phyloP scores from a whole-genome alignment of 2,797 vertebrate genomes.

The Synaphobranchus kaupii region DNA sequence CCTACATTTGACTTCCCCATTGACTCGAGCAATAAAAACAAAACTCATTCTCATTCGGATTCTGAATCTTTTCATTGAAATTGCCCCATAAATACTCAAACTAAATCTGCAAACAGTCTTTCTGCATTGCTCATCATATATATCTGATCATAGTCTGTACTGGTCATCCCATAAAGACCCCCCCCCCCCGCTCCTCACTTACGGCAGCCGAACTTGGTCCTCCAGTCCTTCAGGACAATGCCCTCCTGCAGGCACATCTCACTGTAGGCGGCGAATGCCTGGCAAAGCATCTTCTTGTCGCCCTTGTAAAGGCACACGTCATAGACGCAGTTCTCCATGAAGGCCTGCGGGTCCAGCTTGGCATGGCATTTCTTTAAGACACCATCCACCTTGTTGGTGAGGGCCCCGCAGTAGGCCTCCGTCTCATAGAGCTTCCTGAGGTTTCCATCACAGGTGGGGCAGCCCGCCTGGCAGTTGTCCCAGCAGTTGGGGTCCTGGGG shows the following conservation, averaged over 20 bases:
- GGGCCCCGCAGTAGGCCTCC: slow-evolving; percentile 67
- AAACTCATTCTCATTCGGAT: neutral
- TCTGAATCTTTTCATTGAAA: neutral
- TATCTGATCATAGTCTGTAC: too few relatives aligned
- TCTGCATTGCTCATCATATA: neutral
- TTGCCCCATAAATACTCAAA: neutral
- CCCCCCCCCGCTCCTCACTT: slow-evolving; percentile 59
- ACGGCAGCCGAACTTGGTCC: slow-evolving; percentile 71
- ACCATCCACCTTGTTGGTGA: slow-evolving; percentile 53
- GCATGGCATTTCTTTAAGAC: slow-evolving; percentile 71
- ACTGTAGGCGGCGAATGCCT: slow-evolving; percentile 68
- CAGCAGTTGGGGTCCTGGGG: slow-evolving; percentile 64
- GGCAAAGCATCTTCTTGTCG: slow-evolving; percentile 68
- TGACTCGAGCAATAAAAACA: neutral
- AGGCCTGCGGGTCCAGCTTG: slow-evolving; percentile 63
- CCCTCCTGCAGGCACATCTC: slow-evolving; percentile 70
- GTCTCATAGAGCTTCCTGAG: slow-evolving; percentile 52
- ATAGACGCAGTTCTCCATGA: slow-evolving; percentile 73
- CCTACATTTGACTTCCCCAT: neutral
- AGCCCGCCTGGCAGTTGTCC: slow-evolving; percentile 63
- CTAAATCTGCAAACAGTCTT: too few relatives aligned
- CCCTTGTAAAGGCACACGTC: slow-evolving; percentile 75
- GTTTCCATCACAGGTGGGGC: slow-evolving; percentile 57
- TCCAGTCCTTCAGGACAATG: slow-evolving; percentile 70
- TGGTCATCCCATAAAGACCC: too few relatives aligned